Conservation (phyloP, 2,888 invertebrate genomes). For the Chrysopilus asiliformis region DNA sequence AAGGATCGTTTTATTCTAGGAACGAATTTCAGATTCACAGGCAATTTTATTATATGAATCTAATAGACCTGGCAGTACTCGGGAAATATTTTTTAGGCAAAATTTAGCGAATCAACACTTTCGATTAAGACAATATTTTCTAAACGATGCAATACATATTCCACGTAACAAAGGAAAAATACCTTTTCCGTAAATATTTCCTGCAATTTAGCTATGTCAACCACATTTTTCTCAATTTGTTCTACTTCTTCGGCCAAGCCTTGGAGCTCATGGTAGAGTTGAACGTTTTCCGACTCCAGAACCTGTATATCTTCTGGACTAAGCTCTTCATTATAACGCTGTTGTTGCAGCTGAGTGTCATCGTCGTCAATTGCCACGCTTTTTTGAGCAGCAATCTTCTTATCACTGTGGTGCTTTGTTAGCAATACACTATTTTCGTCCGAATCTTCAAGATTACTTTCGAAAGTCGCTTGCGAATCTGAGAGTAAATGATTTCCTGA, state of each 20-base stretch:
- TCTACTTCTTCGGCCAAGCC: slow-evolving; percentile 81
- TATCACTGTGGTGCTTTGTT: slow-evolving; percentile 1
- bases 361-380: slow-evolving; percentile 25
- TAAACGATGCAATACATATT: too few species aligned
- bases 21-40: too few species aligned
- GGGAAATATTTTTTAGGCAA: too few species aligned
- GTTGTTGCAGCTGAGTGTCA: slow-evolving; percentile 15
- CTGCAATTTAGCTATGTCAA: slow-evolving; percentile 90
- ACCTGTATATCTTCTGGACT: slow-evolving; percentile 83
- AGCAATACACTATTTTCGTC: neutral
- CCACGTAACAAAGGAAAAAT: slow-evolving; percentile 6
- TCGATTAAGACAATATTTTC: too few species aligned
- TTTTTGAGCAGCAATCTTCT: slow-evolving; percentile 23
- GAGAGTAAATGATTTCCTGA: slow-evolving; percentile 21
- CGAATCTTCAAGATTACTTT: slow-evolving; percentile 9
- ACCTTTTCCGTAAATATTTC: slow-evolving; percentile 92
- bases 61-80: too few species aligned
- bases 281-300: slow-evolving; percentile 84
- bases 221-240: slow-evolving; percentile 81
- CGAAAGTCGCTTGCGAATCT: too few species aligned
- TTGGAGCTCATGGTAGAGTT: slow-evolving; percentile 74
- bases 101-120: too few species aligned
- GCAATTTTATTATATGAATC: too few species aligned
- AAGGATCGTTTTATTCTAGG: too few species aligned
- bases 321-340: slow-evolving; percentile 45